Conservation (phyloP, 1,140 invertebrate genomes). For the Riptortus pedestris region DNA sequence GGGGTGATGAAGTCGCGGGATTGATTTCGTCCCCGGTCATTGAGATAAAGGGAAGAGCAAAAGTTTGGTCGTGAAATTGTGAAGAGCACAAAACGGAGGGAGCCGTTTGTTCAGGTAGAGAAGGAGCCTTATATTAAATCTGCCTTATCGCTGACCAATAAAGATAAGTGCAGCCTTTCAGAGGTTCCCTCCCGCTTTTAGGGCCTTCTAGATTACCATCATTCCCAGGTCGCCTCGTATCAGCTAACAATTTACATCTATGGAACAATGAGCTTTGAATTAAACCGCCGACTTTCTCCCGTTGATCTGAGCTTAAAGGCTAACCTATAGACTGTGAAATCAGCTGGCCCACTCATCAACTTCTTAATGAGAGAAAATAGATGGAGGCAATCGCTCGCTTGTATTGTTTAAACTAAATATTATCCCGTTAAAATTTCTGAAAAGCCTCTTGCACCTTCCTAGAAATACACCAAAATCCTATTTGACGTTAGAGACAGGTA, state of each 20-base stretch:
- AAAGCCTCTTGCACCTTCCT: no score
- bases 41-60: not conserved
- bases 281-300: not conserved
- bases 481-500: no score
- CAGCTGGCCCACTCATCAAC: no score
- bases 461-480: no score
- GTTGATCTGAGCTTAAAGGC: not conserved
- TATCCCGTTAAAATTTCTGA: no score
- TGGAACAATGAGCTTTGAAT: constrained; percentile 11
- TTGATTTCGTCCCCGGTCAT: constrained; percentile 7
- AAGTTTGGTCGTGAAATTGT: not conserved
- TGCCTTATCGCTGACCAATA: constrained; percentile 6
- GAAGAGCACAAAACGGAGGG: not conserved
- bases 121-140: constrained; percentile 12
- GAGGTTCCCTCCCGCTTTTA: constrained; percentile 9
- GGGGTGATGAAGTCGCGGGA: not conserved
- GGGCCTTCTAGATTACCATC: not conserved
- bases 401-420: no score
- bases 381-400: no score
- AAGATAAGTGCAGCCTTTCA: constrained; percentile 11
- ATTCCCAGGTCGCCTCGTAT: not conserved
- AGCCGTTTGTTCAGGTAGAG: not conserved
- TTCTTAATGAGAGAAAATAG: no score
- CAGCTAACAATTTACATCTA: constrained; percentile 13
- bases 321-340: not conserved